Evolutionary conservation across 2,797 vertebrate species (phyloP).

Genomic region (Cephalopachus bancanus): DNA sequence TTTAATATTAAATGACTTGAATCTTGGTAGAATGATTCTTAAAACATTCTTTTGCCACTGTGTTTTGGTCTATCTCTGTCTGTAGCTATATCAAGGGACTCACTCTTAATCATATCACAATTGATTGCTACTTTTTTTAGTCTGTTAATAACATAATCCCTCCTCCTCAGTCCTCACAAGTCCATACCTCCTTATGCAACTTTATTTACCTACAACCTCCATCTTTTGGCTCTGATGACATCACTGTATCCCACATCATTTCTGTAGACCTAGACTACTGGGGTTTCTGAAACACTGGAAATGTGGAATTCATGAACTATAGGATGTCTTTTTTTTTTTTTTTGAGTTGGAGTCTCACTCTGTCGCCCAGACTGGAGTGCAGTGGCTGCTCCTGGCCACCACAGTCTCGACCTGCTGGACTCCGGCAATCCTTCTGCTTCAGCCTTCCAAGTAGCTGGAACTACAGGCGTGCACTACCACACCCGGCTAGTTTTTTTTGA

Average conservation of each 20-base stretch:
- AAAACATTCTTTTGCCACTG: not conserved
- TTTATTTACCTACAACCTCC: not conserved
- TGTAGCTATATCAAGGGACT: not conserved
- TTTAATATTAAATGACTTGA: slow-evolving; percentile 21
- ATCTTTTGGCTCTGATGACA: not conserved
- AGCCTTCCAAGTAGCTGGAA: too few species aligned
- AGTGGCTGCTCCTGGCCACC: too few species aligned
- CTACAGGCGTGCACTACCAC: too few species aligned
- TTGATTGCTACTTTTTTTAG: not conserved
- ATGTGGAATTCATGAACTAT: not conserved
- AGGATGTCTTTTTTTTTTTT: too few species aligned
- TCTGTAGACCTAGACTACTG: not conserved
- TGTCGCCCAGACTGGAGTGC: too few species aligned
- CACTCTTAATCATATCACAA: not conserved
- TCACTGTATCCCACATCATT: not conserved
- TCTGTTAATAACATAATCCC: not conserved
- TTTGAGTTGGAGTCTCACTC: too few species aligned
- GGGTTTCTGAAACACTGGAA: not conserved
- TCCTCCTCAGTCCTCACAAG: not conserved
- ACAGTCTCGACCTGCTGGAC: too few species aligned
- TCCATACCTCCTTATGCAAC: not conserved
- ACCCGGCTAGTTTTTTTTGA: too few species aligned
- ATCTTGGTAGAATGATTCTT: not conserved
- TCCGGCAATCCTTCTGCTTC: too few species aligned
- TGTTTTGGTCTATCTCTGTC: not conserved